These are phyloP conservation scores for Gastrophryne carolinensis DNA, from an alignment of 2,797 vertebrate genomes.

Conservation along the genomic window DNA sequence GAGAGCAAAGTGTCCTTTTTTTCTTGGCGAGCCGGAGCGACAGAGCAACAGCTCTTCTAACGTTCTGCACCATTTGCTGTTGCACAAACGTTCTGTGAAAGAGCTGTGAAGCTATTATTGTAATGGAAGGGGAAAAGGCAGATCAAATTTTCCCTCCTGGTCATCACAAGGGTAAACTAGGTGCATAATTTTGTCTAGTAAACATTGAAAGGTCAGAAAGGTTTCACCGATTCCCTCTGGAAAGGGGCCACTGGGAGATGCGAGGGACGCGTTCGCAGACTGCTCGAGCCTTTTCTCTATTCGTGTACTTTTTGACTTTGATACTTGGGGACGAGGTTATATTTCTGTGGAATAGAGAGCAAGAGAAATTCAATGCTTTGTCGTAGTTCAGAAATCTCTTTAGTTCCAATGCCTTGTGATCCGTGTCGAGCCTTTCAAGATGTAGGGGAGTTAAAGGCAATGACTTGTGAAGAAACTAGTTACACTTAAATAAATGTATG, in stretches of 20 bases:
- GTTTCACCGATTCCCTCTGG: slow-evolving; percentile 52
- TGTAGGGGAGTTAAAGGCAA: slow-evolving; percentile 30
- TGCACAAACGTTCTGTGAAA: slow-evolving; percentile 75
- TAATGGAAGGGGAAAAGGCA: slow-evolving; percentile 68
- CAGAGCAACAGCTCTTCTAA: slow-evolving; percentile 67
- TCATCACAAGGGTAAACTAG: slow-evolving; percentile 87
- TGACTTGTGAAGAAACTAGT: slow-evolving; percentile 34
- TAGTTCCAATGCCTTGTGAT: slow-evolving; percentile 23
- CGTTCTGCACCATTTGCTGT: slow-evolving; percentile 83
- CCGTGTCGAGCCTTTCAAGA: slow-evolving; percentile 32
- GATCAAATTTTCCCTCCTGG: slow-evolving; percentile 75
- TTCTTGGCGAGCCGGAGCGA: slow-evolving; percentile 70
- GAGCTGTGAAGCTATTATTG: slow-evolving; percentile 79
- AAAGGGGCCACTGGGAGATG: slow-evolving; percentile 58
- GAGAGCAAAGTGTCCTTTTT: slow-evolving; percentile 68
- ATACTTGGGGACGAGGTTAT: slow-evolving; percentile 57
- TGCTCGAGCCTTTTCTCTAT: slow-evolving; percentile 60
- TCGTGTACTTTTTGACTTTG: slow-evolving; percentile 68
- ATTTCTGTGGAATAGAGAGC: background rate
- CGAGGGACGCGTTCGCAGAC: slow-evolving; percentile 66
- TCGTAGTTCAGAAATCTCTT: slow-evolving; percentile 21
- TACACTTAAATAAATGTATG: slow-evolving; percentile 34
- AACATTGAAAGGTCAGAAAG: slow-evolving; percentile 56
- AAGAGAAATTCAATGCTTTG: slow-evolving; percentile 10
- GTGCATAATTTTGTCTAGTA: slow-evolving; percentile 60